A percentile compares a stretch with the other conserved stretches of the same genome.
These are phyloP conservation scores for Gymnoscopelus microlampas DNA, from an alignment of 2,797 vertebrate species.

Conservation along the genomic window DNA sequence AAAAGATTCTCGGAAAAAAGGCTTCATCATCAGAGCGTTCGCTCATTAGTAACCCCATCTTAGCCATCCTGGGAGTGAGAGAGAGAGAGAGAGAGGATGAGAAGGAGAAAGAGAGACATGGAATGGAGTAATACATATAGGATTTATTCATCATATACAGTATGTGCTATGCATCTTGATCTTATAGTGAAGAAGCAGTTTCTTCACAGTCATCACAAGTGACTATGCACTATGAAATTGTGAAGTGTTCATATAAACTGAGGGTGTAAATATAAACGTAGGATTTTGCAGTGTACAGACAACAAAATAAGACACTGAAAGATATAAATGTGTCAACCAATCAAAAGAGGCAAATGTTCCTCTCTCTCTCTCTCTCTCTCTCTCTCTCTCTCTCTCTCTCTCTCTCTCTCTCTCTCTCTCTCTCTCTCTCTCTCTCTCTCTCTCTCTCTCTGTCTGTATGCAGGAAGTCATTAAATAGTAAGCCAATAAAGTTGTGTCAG, in stretches of 20 bases:
- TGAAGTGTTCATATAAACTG: too few species aligned
- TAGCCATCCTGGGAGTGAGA: constrained; percentile 38
- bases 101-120: neutral
- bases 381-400: constrained; percentile 9
- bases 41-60: constrained; percentile 94
- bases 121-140: constrained; percentile 12
- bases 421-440: constrained; percentile 41
- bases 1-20: constrained; percentile 95
- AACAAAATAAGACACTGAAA: too few species aligned
- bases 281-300: too few species aligned
- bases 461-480: constrained; percentile 79
- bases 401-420: neutral
- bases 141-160: too few species aligned
- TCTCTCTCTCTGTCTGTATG: constrained; percentile 43
- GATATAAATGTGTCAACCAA: too few species aligned
- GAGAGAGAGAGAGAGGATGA: neutral
- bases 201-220: too few species aligned
- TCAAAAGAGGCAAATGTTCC: too few species aligned
- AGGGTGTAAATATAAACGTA: too few species aligned
- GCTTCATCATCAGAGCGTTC: constrained; percentile 92
- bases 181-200: too few species aligned
- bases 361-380: too few species aligned
- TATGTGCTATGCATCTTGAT: too few species aligned
- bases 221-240: too few species aligned
- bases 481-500: constrained; percentile 76